Base-by-base conservation (phyloP, 1,140 invertebrate species). In the Drosophila jambulina region DNA sequence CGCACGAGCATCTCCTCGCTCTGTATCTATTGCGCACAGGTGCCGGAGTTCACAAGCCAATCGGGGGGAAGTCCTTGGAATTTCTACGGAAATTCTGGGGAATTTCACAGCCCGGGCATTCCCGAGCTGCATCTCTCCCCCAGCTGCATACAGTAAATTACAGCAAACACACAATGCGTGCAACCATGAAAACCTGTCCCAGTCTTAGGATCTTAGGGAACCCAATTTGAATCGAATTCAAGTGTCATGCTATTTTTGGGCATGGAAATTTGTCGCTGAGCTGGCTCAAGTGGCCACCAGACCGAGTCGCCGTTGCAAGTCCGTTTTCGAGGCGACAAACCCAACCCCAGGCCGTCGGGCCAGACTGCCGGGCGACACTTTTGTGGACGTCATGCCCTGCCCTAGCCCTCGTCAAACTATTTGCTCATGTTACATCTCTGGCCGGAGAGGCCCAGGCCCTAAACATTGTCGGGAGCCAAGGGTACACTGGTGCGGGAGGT, bases 221-320 rank as follows among this genome's bases (percentile, higher is more conserved):
- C 64, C 75, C 53, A 23, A 56, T 38, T 56, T 56, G 64, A 87
- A 75, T 75, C 75, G 63, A 87, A 75, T 78, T 84, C 85, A 88
- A 88, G 84, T 88, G 84, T 88, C 84, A 88, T 80, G 85, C 72
- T 88, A 88, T 88, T 88, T 90, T 84, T 70, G 80, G 74, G 74
- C 85, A 61, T 38, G 25, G 10, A 87, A 88, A 88, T 88, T 88
- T 88, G 84, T 88, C 84, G 78, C 85, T 60, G 61, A 62, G 65
- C 58, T 58, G 81, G 49, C 74, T 88, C 74, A 87, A 87, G 84
- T 88, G 83, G 71, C 62, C 56, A 32, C 27, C 27, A n/a, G 65
- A 68, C 59, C 59, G 65, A 54, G 29, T 64, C 40, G 38, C 67
- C 46, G 43, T 49, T 40, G n/a, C 32, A 45, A 38, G 49, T 69